phyloP scores from a whole-genome alignment of 1,140 invertebrate genomes.

The Drosophila seguyi region DNA sequence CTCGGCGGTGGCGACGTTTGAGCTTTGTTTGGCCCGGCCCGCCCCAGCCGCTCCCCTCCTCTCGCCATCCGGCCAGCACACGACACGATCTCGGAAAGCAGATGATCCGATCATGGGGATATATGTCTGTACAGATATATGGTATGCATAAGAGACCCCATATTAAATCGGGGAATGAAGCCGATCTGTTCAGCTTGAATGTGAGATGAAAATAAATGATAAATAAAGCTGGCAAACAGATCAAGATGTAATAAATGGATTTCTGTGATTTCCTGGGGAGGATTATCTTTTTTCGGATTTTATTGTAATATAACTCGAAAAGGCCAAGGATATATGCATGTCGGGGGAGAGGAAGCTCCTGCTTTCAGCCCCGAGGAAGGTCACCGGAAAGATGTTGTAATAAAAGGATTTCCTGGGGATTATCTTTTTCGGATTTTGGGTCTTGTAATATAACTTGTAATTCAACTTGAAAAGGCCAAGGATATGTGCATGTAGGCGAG shows the following conservation, averaged over 20 bases:
- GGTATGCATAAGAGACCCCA: background rate
- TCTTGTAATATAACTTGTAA: background rate
- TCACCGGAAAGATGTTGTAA: background rate
- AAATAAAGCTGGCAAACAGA: background rate
- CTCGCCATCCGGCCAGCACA: background rate
- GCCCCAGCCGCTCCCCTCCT: background rate
- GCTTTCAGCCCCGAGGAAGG: background rate
- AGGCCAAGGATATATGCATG: no score
- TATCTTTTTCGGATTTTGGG: background rate
- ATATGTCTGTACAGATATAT: background rate
- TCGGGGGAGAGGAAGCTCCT: background rate
- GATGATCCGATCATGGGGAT: slow-evolving; percentile 19
- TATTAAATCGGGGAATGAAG: background rate
- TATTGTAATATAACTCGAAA: no score
- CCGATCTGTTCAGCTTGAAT: background rate
- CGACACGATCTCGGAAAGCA: slow-evolving; percentile 30
- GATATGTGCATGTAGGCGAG: no score
- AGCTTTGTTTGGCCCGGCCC: slow-evolving; percentile 36
- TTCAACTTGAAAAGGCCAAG: no score
- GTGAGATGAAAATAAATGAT: background rate
- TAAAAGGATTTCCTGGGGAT: no score
- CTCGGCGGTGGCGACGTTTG: slow-evolving; percentile 40
- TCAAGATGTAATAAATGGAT: no score
- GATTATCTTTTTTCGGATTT: no score
- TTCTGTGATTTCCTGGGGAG: no score